Evolutionary conservation across 2,888 invertebrate genomes (phyloP).

Genomic region (Polylopha cassiicola): DNA sequence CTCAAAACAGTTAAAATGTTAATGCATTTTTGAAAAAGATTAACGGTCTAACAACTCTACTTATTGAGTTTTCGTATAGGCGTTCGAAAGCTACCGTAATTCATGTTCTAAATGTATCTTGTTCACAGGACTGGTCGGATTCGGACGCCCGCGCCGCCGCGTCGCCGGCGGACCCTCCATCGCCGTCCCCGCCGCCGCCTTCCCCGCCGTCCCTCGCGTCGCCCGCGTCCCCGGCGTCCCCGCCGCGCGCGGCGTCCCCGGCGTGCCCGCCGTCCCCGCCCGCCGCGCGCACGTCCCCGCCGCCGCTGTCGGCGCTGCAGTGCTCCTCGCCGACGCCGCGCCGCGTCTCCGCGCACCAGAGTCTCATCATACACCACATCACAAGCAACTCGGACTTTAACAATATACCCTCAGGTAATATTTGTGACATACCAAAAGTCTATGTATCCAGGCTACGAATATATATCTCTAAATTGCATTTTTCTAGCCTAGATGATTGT

Average conservation of each 20-base stretch:
- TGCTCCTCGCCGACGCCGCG: constrained; percentile 71
- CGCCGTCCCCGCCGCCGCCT: constrained; percentile 6
- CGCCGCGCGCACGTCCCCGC: constrained; percentile 46
- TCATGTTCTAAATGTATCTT: background rate
- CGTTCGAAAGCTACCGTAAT: no score
- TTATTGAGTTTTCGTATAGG: no score
- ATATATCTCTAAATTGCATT: no score
- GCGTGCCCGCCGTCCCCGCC: constrained; percentile 10
- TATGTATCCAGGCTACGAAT: no score
- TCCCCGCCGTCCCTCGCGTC: background rate
- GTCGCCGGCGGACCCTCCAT: background rate
- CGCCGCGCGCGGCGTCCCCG: constrained; percentile 15
- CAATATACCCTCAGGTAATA: constrained; percentile 61
- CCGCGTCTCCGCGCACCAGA: constrained; percentile 69
- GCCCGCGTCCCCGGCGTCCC: constrained; percentile 11
- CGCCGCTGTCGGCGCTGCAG: constrained; percentile 69
- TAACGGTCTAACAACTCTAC: no score
- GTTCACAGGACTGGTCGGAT: constrained; percentile 56
- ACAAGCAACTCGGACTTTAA: constrained; percentile 71
- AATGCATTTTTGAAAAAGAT: no score
- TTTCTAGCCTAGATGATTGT: no score
- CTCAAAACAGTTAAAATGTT: no score
- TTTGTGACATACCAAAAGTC: no score
- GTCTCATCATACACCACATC: constrained; percentile 72
- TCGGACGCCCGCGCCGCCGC: constrained; percentile 28